A percentile compares a stretch with the other conserved stretches of the same genome.
Conservation (phyloP, 2,113 vertebrate genomes). For the Nymphicus hollandicus region DNA sequence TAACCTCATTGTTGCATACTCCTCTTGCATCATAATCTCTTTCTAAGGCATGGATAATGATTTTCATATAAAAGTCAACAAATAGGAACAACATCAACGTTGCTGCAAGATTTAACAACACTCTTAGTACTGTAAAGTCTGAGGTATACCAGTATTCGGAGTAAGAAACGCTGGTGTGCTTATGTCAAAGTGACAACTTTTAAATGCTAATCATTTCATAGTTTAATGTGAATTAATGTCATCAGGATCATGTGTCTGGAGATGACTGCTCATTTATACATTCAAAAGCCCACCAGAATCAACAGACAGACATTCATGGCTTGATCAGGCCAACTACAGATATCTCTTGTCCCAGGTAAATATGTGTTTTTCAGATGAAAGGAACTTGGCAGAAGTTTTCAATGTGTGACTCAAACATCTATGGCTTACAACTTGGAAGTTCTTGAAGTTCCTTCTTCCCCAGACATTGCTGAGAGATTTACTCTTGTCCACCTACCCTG, state of each 20-base stretch:
- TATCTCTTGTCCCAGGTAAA: not conserved
- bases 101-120: not conserved
- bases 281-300: not conserved
- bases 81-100: not conserved
- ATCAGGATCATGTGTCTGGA: not conserved
- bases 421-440: not conserved
- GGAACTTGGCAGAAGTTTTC: not conserved
- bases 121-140: not conserved
- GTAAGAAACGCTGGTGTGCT: not conserved
- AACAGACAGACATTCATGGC: not conserved
- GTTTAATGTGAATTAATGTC: not conserved
- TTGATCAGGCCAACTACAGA: not conserved
- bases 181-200: not conserved
- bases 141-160: not conserved
- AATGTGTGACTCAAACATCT: not conserved
- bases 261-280: not conserved
- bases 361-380: not conserved
- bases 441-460: not conserved
- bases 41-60: not conserved
- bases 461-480: not conserved
- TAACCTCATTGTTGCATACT: not conserved
- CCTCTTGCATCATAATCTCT: not conserved
- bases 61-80: not conserved
- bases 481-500: not conserved
- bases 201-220: not conserved